Conservation (phyloP, 1,140 invertebrate species). For the Dolichoris vasculosae region DNA sequence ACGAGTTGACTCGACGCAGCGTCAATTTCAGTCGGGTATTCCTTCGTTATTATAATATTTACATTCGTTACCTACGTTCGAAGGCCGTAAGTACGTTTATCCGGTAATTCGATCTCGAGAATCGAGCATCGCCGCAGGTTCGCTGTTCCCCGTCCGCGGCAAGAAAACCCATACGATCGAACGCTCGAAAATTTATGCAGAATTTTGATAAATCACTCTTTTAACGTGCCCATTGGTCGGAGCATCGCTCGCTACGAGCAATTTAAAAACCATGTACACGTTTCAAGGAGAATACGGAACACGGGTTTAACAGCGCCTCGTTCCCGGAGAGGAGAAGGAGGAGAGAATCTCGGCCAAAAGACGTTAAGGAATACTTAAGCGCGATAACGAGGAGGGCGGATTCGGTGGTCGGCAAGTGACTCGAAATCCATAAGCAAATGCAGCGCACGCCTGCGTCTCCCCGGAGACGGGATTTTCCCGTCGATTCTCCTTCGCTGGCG, state of each 20-base stretch:
- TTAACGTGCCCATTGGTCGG: constrained; percentile 12
- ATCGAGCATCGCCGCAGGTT: background rate
- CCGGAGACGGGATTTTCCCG: constrained; percentile 1
- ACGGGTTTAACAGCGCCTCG: too few relatives aligned
- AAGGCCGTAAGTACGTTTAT: background rate
- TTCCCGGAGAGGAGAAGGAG: background rate
- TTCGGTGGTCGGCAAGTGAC: background rate
- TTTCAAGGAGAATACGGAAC: background rate
- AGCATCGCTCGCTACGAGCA: background rate
- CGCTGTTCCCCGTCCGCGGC: background rate
- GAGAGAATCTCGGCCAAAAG: background rate
- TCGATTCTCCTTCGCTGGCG: too few relatives aligned
- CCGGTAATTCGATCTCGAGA: background rate
- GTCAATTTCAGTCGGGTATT: background rate
- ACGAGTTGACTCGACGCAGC: background rate
- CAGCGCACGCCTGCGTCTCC: background rate
- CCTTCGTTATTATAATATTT: constrained; percentile 25
- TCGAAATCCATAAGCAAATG: constrained; percentile 26
- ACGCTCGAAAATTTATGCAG: constrained; percentile 25
- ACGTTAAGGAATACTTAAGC: constrained; percentile 49
- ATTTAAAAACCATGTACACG: constrained; percentile 1
- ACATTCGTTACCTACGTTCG: background rate
- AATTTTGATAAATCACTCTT: constrained; percentile 46
- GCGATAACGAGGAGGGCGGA: constrained; percentile 54
- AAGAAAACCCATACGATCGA: too few relatives aligned